A percentile compares a stretch with the other conserved stretches of the same genome.
phyloP scores from a whole-genome alignment of 2,113 vertebrate genomes.

The Vulpes lagopus region DNA sequence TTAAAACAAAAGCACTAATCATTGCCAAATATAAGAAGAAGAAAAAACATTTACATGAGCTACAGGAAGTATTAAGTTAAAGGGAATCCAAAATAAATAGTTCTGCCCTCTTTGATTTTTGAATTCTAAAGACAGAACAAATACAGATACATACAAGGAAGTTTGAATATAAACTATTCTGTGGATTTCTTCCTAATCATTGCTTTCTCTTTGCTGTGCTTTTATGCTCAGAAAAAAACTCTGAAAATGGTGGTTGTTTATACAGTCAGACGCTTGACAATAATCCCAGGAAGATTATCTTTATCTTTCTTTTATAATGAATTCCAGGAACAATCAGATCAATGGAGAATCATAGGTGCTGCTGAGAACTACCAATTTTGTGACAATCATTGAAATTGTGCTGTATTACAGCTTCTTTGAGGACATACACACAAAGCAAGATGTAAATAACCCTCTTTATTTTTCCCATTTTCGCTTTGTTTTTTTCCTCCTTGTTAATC shows the following conservation, averaged over 20 bases:
- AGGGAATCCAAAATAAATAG: not conserved
- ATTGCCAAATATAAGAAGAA: conserved; percentile 46
- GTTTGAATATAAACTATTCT: conserved; percentile 49
- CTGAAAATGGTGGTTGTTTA: conserved; percentile 69
- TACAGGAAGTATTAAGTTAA: conserved; percentile 37
- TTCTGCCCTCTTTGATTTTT: conserved; percentile 62
- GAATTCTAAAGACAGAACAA: conserved; percentile 58
- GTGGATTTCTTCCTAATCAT: conserved; percentile 65
- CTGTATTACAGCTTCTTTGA: conserved; percentile 65
- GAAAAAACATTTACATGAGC: conserved; percentile 37
- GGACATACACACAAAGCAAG: conserved; percentile 57
- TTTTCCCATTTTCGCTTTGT: conserved; percentile 59
- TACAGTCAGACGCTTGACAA: conserved; percentile 70
- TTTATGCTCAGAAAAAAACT: conserved; percentile 64
- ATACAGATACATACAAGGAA: not conserved
- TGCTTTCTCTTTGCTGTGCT: conserved; percentile 3
- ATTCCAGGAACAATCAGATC: conserved; percentile 78
- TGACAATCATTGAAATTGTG: conserved; percentile 75
- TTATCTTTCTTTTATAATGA: conserved; percentile 79
- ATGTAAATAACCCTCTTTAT: conserved; percentile 74
- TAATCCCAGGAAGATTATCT: conserved; percentile 74
- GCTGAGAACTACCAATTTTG: conserved; percentile 79
- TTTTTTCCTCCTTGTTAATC: conserved; percentile 51
- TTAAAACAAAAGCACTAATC: not conserved
- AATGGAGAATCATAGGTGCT: conserved; percentile 75